phyloP scores from a whole-genome alignment of 2,888 invertebrate species.

The Anodontia alba region DNA sequence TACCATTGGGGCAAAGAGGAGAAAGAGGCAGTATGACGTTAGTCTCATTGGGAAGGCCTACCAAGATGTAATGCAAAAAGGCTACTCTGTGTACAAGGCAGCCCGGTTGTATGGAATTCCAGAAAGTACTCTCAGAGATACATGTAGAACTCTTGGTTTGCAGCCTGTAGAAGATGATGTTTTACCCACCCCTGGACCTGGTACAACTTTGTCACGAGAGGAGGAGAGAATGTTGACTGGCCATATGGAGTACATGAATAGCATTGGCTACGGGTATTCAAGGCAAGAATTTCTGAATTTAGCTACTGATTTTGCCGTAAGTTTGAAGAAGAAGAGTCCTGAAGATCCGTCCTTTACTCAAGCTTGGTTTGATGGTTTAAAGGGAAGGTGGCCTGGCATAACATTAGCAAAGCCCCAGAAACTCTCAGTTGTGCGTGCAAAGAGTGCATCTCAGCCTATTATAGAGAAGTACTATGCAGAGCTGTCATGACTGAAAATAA shows the following conservation, averaged over 20 bases:
- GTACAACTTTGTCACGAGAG: not conserved
- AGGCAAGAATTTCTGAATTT: no score
- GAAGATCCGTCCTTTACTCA: conserved; percentile 1
- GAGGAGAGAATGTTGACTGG: conserved; percentile 23
- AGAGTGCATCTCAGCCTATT: conserved; percentile 21
- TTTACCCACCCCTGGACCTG: not conserved
- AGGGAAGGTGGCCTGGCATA: conserved; percentile 22
- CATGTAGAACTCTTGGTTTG: conserved; percentile 39
- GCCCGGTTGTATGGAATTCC: no score
- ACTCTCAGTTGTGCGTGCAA: conserved; percentile 31
- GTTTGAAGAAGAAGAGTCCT: conserved; percentile 7
- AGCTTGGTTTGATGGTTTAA: conserved; percentile 28
- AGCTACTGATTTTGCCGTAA: conserved; percentile 33
- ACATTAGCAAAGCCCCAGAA: conserved; percentile 29
- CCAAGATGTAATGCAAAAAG: no score
- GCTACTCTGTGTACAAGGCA: no score
- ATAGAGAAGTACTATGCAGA: conserved; percentile 27
- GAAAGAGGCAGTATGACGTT: conserved; percentile 32
- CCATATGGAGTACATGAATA: conserved; percentile 29
- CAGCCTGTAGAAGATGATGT: conserved; percentile 20
- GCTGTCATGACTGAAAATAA: no score
- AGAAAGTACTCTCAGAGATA: no score
- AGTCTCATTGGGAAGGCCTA: conserved; percentile 3
- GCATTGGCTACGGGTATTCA: no score
- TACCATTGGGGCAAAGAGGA: no score